Evolutionary conservation across 2,113 vertebrate genomes (phyloP).

Genomic region (Phodopus roborovskii): DNA sequence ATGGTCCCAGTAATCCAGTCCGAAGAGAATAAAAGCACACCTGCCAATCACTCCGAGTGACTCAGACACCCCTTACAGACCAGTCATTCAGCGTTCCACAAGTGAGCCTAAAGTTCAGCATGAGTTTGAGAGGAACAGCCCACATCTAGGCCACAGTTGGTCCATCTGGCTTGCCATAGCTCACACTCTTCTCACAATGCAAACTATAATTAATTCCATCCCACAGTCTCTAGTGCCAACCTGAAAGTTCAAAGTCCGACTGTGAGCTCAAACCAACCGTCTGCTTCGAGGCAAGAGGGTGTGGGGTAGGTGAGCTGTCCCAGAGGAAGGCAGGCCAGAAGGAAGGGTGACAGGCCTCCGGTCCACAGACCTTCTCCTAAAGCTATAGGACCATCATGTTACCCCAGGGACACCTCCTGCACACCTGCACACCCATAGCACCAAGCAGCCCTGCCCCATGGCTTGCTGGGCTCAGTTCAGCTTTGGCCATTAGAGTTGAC

Average conservation of each 20-base stretch:
- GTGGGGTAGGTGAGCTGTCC: background rate
- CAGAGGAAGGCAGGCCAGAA: background rate
- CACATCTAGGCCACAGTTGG: background rate
- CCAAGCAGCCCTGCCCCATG: background rate
- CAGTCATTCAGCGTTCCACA: background rate
- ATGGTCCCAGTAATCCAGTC: background rate
- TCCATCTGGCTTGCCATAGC: background rate
- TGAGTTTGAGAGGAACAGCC: background rate
- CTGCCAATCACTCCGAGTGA: background rate
- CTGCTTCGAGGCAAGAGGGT: background rate
- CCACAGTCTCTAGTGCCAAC: background rate
- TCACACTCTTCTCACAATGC: background rate
- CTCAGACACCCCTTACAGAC: background rate
- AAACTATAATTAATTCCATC: background rate
- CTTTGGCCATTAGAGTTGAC: background rate
- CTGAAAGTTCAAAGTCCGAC: background rate
- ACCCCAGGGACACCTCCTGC: background rate
- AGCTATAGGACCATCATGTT: too few species aligned
- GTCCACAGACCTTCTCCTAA: background rate
- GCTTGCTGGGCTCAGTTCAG: background rate
- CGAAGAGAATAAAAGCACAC: background rate
- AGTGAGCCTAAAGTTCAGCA: background rate
- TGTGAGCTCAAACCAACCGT: background rate
- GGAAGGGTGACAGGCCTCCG: fast-evolving
- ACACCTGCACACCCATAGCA: background rate